A percentile compares a stretch with the other conserved stretches of the same genome.
Conservation (phyloP, 2,888 invertebrate genomes). For the Molanna angustata region DNA sequence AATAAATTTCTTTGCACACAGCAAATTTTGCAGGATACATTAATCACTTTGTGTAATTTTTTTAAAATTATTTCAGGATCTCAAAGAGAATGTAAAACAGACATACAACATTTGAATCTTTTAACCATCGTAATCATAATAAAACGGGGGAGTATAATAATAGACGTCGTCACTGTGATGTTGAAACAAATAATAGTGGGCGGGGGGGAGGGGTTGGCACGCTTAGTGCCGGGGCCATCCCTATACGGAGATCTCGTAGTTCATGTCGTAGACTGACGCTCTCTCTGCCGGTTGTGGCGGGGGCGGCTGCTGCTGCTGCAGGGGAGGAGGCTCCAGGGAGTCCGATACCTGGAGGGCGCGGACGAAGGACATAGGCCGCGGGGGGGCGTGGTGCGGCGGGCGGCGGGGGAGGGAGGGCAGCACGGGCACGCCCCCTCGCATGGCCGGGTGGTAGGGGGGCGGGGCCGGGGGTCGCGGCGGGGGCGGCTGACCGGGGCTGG, state of each 20-base stretch:
- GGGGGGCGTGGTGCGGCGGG: slow-evolving; percentile 38
- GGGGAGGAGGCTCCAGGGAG: slow-evolving; percentile 65
- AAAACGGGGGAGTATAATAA: too few relatives aligned
- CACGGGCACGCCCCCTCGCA: slow-evolving; percentile 66
- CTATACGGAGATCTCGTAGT: slow-evolving; percentile 95
- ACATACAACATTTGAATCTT: too few relatives aligned
- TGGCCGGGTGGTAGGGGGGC: slow-evolving; percentile 57
- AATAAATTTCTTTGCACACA: too few relatives aligned
- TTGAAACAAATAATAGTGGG: slow-evolving; percentile 2
- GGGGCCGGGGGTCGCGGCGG: slow-evolving; percentile 44
- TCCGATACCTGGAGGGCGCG: slow-evolving; percentile 88
- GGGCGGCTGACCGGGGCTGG: slow-evolving; percentile 64
- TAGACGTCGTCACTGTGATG: not conserved
- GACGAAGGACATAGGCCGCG: slow-evolving; percentile 85
- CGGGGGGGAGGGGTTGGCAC: slow-evolving; percentile 29
- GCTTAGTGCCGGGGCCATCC: slow-evolving; percentile 40
- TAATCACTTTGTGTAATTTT: too few relatives aligned
- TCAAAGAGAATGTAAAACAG: too few relatives aligned
- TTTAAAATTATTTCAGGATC: too few relatives aligned
- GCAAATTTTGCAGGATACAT: too few relatives aligned
- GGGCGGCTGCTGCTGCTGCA: slow-evolving; percentile 38
- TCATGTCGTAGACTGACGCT: slow-evolving; percentile 90
- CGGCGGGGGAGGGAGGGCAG: slow-evolving; percentile 50
- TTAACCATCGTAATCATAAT: too few relatives aligned
- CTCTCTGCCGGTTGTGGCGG: slow-evolving; percentile 83